Evolutionary conservation across 2,113 vertebrate genomes (phyloP).

Genomic region (Ivindomyrus marchei): DNA sequence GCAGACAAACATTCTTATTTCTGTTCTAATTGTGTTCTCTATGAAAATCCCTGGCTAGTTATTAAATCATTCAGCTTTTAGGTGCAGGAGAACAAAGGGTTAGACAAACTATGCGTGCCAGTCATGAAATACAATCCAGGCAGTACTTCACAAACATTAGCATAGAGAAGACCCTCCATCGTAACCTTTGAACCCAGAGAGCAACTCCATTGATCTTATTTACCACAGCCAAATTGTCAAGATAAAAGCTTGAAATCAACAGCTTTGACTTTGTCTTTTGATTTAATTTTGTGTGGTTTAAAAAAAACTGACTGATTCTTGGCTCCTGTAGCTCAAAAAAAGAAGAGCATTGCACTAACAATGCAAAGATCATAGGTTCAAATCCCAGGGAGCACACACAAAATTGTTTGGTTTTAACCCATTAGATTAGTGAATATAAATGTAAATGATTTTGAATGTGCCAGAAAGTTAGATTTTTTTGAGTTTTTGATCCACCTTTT

Average conservation of each 20-base stretch:
- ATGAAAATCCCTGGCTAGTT: background rate
- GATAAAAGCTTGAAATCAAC: background rate
- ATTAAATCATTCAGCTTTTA: background rate
- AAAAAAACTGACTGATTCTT: background rate
- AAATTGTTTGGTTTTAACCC: background rate
- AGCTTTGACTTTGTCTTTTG: background rate
- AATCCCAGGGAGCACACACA: background rate
- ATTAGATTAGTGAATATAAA: background rate
- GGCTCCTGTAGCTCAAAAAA: background rate
- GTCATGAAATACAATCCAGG: background rate
- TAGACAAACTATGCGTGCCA: background rate
- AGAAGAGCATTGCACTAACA: background rate
- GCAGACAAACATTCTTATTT: background rate
- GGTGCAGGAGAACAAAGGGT: background rate
- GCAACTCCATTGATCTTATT: background rate
- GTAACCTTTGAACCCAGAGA: background rate
- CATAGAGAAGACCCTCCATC: background rate
- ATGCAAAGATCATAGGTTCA: background rate
- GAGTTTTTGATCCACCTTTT: background rate
- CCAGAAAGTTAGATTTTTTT: background rate
- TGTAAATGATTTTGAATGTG: background rate
- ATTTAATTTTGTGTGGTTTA: background rate
- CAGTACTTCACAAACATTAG: background rate
- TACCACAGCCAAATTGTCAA: background rate
- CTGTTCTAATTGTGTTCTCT: background rate